Evolutionary conservation across 1,140 invertebrate species (phyloP).

Genomic region (Drosophila mojavensis): DNA sequence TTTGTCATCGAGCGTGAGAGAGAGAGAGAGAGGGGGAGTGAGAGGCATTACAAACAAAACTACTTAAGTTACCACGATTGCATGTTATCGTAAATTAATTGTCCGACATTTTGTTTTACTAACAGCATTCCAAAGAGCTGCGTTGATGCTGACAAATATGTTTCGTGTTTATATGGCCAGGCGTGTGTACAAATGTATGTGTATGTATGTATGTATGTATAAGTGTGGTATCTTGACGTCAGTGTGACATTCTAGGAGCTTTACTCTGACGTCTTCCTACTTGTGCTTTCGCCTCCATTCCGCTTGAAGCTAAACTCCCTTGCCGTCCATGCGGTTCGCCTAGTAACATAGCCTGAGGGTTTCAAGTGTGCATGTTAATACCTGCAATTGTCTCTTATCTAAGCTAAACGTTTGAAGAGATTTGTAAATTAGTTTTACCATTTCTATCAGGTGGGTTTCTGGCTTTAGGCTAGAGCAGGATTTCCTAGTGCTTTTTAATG

Average conservation of each 20-base stretch:
- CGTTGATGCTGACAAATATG: slow-evolving; percentile 42
- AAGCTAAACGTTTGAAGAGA: no score
- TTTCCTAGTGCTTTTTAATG: no score
- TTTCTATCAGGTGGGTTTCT: no score
- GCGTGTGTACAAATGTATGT: neutral
- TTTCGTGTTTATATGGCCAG: neutral
- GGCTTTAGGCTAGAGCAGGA: no score
- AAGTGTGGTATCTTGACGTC: slow-evolving; percentile 4
- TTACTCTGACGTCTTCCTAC: neutral
- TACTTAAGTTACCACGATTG: slow-evolving; percentile 81
- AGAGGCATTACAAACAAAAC: slow-evolving; percentile 77
- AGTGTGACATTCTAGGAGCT: slow-evolving; percentile 16
- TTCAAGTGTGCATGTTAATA: no score
- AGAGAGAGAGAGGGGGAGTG: no score
- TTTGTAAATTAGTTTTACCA: no score
- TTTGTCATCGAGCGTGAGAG: slow-evolving; percentile 39
- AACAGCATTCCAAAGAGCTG: slow-evolving; percentile 60
- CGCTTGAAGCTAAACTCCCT: neutral
- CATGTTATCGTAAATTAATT: slow-evolving; percentile 82
- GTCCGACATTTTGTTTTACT: slow-evolving; percentile 79
- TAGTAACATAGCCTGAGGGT: no score
- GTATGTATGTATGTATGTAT: neutral
- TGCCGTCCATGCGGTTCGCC: neutral
- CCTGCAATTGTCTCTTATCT: no score
- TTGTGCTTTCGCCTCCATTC: slow-evolving; percentile 1